These are phyloP conservation scores for Gastracanthus pulcherrimus DNA, from an alignment of 2,888 invertebrate species.

Conservation along the genomic window DNA sequence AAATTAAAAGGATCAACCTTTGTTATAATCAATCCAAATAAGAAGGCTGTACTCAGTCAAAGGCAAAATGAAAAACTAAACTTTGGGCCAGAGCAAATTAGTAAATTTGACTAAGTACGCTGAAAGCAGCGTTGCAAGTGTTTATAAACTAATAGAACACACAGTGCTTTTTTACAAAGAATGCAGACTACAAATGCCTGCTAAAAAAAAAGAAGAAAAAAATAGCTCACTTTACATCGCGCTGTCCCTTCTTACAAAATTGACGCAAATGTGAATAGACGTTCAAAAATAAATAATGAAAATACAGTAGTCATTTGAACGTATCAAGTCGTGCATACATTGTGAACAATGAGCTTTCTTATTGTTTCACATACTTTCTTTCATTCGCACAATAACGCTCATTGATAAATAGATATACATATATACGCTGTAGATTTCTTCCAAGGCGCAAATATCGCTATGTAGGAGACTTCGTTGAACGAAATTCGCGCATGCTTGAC, in stretches of 20 bases:
- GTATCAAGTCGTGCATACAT: conserved; percentile 12
- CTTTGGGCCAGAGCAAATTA: conserved; percentile 23
- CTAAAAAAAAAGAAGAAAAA: background rate
- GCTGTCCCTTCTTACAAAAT: background rate
- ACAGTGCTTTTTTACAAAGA: conserved; percentile 62
- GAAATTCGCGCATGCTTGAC: conserved; percentile 42
- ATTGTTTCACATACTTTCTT: conserved; percentile 45
- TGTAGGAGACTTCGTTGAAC: conserved; percentile 51
- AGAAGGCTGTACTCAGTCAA: conserved; percentile 33
- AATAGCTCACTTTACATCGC: conserved; percentile 2
- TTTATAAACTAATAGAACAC: conserved; percentile 68
- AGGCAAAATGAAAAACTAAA: conserved; percentile 42
- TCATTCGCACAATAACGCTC: conserved; percentile 27
- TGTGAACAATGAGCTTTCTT: conserved; percentile 51
- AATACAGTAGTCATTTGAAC: conserved; percentile 12
- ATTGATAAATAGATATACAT: conserved; percentile 38
- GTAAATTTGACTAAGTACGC: conserved; percentile 61
- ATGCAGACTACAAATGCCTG: background rate
- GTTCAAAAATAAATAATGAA: conserved; percentile 15
- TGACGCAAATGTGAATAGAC: background rate
- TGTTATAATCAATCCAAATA: conserved; percentile 32
- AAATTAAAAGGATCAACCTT: conserved; percentile 28
- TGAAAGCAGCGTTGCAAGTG: conserved; percentile 64
- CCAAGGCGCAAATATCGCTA: conserved; percentile 39
- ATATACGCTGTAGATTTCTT: conserved; percentile 17